A percentile compares a stretch with the other conserved stretches of the same genome.
Conservation (phyloP, 2,113 vertebrate species). For the Sebastes schlegelii region DNA sequence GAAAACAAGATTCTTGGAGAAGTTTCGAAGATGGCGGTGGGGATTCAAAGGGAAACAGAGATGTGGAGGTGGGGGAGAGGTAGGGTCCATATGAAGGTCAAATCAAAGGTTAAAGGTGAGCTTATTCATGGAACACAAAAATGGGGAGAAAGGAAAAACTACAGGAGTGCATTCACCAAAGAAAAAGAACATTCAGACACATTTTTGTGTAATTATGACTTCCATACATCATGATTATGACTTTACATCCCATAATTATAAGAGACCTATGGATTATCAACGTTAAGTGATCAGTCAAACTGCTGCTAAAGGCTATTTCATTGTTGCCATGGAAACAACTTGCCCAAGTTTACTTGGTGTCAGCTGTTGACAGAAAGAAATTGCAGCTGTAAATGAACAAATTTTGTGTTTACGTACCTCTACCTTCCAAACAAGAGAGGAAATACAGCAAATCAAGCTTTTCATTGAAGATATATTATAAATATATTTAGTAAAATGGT, state of each 20-base stretch:
- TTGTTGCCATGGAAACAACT: not conserved
- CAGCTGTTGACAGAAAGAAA: not conserved
- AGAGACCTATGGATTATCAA: not conserved
- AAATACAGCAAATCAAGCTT: not conserved
- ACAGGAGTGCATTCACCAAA: constrained; percentile 51
- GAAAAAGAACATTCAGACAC: constrained; percentile 7
- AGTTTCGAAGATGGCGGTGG: constrained; percentile 30
- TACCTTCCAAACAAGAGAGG: not conserved
- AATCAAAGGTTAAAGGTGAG: constrained; percentile 60
- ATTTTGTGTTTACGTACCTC: not conserved
- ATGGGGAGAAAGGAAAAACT: constrained; percentile 18
- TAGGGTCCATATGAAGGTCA: constrained; percentile 34
- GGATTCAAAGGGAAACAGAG: constrained; percentile 49
- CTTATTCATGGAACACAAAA: constrained; percentile 40
- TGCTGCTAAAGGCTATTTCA: not conserved
- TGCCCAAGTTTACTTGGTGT: not conserved
- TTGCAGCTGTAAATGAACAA: not conserved
- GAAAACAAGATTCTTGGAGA: constrained; percentile 11
- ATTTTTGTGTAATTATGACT: not conserved
- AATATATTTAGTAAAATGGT: too few species aligned
- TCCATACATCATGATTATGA: not conserved
- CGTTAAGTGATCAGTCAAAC: not conserved
- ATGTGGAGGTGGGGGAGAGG: constrained; percentile 10
- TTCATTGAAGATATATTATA: too few species aligned
- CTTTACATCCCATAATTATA: not conserved